Percentiles rank a stretch among this genome's conserved stretches.
Evolutionary conservation across 2,888 invertebrate species (phyloP).

Genomic region (Mystacides longicornis): DNA sequence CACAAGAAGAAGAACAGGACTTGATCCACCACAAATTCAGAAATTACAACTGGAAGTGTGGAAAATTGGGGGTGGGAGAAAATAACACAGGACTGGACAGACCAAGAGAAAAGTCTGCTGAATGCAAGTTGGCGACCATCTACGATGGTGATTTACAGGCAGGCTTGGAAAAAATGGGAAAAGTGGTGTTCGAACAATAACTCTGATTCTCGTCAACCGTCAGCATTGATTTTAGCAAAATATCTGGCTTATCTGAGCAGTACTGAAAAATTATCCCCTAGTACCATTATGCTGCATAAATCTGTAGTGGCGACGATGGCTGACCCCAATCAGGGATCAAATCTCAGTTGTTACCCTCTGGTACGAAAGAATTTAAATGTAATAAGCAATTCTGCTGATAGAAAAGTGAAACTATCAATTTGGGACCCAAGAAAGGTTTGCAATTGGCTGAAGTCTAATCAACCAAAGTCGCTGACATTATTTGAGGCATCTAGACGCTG

Average conservation of each 20-base stretch:
- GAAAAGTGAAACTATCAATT: neutral
- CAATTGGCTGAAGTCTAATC: neutral
- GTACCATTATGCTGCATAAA: neutral
- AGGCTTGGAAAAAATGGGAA: neutral
- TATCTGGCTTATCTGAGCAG: neutral
- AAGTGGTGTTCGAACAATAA: neutral
- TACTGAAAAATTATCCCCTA: neutral
- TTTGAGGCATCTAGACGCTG: no score
- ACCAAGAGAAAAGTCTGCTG: neutral
- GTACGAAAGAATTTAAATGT: neutral
- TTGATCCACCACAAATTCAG: neutral
- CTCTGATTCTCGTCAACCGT: neutral
- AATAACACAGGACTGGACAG: neutral
- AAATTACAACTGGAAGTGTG: conserved; percentile 13
- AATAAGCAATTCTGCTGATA: neutral
- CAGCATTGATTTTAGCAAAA: neutral
- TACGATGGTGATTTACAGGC: neutral
- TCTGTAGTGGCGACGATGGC: neutral
- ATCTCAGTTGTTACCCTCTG: neutral
- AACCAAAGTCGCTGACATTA: no score
- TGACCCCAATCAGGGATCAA: neutral
- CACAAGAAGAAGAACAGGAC: no score
- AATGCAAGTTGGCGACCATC: neutral
- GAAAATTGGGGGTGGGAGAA: neutral
- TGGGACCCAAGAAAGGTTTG: neutral